These are phyloP conservation scores for Galaxias olidus DNA, from an alignment of 2,797 vertebrate genomes.

Conservation along the genomic window DNA sequence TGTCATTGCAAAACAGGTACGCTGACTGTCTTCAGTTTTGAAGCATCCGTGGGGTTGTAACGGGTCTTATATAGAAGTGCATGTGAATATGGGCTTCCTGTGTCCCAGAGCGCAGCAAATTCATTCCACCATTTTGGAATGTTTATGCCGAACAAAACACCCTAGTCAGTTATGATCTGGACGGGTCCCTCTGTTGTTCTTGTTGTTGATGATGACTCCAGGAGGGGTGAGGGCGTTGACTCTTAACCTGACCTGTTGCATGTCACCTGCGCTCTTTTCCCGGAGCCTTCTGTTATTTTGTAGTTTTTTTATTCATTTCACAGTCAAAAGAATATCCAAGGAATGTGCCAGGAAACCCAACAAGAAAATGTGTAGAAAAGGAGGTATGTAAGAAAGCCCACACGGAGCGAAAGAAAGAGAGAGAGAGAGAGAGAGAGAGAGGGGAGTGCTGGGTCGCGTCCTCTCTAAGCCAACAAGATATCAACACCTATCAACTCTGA, in stretches of 20 bases:
- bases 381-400: conserved; percentile 96
- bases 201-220: conserved; percentile 66
- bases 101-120: conserved; percentile 80
- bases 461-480: conserved; percentile 68
- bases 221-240: conserved; percentile 65
- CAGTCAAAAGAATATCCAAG: conserved; percentile 99
- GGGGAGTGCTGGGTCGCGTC: conserved; percentile 72
- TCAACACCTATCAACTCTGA: conserved; percentile 70
- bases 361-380: conserved; percentile 99
- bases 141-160: conserved; percentile 78
- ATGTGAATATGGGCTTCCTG: conserved; percentile 83
- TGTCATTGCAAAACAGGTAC: not conserved
- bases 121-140: conserved; percentile 78
- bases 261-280: conserved; percentile 84
- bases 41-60: conserved; percentile 69
- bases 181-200: conserved; percentile 76
- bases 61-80: conserved; percentile 85
- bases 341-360: conserved; percentile 99
- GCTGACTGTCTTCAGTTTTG: conserved; percentile 1
- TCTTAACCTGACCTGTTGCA: conserved; percentile 87
- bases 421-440: conserved; percentile 70
- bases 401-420: conserved; percentile 69
- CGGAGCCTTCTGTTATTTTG: conserved; percentile 99
- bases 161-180: conserved; percentile 66
- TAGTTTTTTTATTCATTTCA: conserved; percentile 99